Conservation (phyloP, 2,113 vertebrate species). For the Athene cunicularia region DNA sequence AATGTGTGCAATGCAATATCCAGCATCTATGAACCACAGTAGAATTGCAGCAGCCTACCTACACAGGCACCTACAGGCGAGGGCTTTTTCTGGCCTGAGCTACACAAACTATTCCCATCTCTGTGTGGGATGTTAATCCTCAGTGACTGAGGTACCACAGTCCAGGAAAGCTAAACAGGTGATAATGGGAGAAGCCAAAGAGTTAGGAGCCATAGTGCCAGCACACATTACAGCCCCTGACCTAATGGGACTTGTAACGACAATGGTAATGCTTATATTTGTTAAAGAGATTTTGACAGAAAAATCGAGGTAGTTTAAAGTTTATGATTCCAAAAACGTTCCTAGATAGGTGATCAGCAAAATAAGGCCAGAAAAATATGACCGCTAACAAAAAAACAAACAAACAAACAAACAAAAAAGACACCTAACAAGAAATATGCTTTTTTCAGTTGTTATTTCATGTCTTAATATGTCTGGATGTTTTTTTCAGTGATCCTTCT, state of each 20-base stretch:
- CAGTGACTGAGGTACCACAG: background rate
- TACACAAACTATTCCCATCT: background rate
- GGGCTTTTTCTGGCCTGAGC: background rate
- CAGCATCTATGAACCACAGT: background rate
- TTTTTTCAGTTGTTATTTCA: background rate
- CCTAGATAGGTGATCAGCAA: constrained; percentile 50
- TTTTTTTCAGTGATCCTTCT: background rate
- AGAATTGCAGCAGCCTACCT: background rate
- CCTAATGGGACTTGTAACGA: background rate
- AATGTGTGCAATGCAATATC: background rate
- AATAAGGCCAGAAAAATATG: constrained; percentile 41
- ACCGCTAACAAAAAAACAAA: constrained; percentile 10
- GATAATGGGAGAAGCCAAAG: background rate
- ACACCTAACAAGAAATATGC: background rate
- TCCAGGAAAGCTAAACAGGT: background rate
- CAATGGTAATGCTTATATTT: background rate
- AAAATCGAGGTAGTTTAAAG: constrained; percentile 44
- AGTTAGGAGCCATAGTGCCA: background rate
- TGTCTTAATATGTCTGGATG: background rate
- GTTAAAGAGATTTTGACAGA: constrained; percentile 16
- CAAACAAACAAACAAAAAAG: background rate
- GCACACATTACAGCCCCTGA: background rate
- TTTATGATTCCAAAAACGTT: constrained; percentile 39
- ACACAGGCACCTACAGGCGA: background rate
- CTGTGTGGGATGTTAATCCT: background rate